Evolutionary conservation across 1,140 invertebrate genomes (phyloP).

Genomic region (Atopsyche davidsoni): DNA sequence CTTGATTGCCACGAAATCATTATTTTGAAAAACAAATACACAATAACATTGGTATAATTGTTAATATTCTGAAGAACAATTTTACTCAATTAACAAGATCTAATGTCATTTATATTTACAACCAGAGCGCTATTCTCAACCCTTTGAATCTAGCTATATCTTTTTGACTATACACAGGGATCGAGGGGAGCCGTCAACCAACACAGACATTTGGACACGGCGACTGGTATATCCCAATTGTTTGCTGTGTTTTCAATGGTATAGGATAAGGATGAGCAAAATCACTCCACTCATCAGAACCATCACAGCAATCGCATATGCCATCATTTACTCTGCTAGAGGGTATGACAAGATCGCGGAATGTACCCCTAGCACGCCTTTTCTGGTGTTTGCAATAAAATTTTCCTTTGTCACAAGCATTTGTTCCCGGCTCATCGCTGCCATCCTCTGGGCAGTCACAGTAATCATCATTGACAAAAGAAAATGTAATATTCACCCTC

Average conservation of each 20-base stretch:
- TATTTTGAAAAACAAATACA: too few relatives aligned
- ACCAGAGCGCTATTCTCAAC: too few relatives aligned
- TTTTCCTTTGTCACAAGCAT: conserved; percentile 73
- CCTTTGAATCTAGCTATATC: too few relatives aligned
- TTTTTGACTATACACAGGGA: conserved; percentile 2
- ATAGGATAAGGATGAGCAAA: conserved; percentile 1
- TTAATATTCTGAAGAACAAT: too few relatives aligned
- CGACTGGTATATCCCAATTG: conserved; percentile 14
- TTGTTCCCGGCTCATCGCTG: conserved; percentile 86
- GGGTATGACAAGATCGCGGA: conserved; percentile 38
- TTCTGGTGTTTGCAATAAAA: conserved; percentile 70
- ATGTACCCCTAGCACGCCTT: conserved; percentile 37
- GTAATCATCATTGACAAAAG: conserved; percentile 88
- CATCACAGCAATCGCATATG: conserved; percentile 88
- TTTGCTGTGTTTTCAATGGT: conserved; percentile 11
- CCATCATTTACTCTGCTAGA: conserved; percentile 82
- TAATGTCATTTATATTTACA: too few relatives aligned
- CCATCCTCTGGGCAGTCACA: conserved; percentile 84
- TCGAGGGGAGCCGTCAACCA: neutral
- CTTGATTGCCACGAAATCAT: too few relatives aligned
- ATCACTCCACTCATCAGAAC: conserved; percentile 64
- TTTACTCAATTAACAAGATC: too few relatives aligned
- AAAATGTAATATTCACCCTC: conserved; percentile 74
- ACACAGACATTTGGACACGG: conserved; percentile 22
- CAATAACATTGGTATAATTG: too few relatives aligned